Percentiles rank a stretch among this genome's conserved stretches.
Evolutionary conservation across 2,113 vertebrate species (phyloP).

Genomic region (Mormyrus lacerda): DNA sequence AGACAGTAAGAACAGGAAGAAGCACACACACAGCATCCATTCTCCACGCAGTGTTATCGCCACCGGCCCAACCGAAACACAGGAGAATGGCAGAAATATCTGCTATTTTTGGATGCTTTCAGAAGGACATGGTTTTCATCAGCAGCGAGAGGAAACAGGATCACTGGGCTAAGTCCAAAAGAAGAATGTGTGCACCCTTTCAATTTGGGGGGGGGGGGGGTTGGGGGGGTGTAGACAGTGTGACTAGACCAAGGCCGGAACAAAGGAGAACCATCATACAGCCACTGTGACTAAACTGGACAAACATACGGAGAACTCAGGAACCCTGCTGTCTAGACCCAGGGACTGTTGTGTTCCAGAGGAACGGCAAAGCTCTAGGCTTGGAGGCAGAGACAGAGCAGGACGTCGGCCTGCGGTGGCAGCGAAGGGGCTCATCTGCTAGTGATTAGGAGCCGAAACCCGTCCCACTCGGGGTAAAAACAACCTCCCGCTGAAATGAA

Average conservation of each 20-base stretch:
- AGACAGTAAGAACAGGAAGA: neutral
- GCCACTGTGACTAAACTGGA: neutral
- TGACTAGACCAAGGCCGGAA: neutral
- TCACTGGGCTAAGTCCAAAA: neutral
- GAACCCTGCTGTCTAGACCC: neutral
- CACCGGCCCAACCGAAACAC: conserved; percentile 20
- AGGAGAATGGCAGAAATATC: neutral
- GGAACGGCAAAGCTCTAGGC: neutral
- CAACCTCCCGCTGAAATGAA: neutral
- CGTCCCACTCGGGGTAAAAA: neutral
- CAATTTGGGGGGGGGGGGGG: neutral
- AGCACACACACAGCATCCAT: neutral
- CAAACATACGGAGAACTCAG: neutral
- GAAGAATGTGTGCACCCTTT: neutral
- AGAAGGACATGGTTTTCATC: neutral
- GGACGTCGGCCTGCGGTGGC: neutral
- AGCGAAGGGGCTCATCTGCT: neutral
- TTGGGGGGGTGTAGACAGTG: neutral
- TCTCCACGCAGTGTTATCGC: neutral
- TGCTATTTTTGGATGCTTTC: conserved; percentile 12
- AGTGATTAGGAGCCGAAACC: neutral
- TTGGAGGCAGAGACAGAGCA: neutral
- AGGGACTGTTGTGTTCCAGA: neutral
- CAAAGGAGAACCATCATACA: neutral
- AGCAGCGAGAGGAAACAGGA: neutral